Base-by-base conservation (phyloP, 2,113 vertebrate genomes). In the Perognathus longimembris region DNA sequence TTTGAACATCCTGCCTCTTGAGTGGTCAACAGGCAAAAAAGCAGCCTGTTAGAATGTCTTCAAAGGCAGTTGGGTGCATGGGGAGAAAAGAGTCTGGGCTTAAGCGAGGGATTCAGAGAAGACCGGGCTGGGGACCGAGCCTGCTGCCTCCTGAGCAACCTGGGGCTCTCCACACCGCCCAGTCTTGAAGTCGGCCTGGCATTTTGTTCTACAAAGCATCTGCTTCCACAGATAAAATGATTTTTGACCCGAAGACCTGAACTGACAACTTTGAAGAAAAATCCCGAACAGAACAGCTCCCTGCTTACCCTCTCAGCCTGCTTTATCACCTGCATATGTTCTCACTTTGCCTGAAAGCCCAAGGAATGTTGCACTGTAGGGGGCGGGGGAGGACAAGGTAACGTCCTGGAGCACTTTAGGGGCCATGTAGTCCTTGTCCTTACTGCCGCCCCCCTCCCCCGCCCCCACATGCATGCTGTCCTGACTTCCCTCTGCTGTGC, bases 241-340 rank as follows among this genome's bases (percentile, higher is more conserved):
- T 97, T 98, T 97, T 96, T 98, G 98, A 98, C 97, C 98, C 96
- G 87, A 90, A 98, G 97, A 98, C 97, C 97, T 96, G 93, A 96
- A 97, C 97, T 97, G 97, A 97, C 97, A 98, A 97, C 97, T 98
- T 70, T 94, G 96, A 96, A 97, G 95, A 92, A 96, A 93, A 97
- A 96, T 88, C 97, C 96, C 96, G 96, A 95, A 93, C 96, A 96
- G 96, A 96, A 96, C 91, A 78, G 36, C 96, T 97, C 94, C 78
- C 91, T 97, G 38, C 96, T 97, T 94, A 76, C 90, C 97, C 96
- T 96, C 96, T 96, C 96, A 95, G 86, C 95, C 88, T 18, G 42
- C 91, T 97, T 97, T 92, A 85, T 85, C 92, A 95, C 92, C 57
- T 0, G 21, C 93, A 84, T 88, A 78, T 91, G 71, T 90, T 87